Evolutionary conservation across 2,113 vertebrate genomes (phyloP).

Genomic region (Stomatorhinus ivindoensis): DNA sequence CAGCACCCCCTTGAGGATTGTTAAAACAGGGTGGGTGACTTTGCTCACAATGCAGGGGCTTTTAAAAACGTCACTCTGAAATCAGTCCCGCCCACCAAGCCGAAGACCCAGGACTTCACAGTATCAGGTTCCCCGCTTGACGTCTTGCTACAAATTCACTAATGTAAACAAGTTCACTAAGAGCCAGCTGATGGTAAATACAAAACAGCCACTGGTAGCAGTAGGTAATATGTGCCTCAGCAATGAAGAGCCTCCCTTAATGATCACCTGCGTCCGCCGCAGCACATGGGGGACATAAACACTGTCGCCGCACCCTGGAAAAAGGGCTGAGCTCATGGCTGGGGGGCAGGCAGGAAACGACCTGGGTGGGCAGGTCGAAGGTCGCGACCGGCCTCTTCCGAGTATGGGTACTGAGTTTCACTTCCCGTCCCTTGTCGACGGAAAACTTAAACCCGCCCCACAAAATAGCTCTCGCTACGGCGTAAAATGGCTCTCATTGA

Average conservation of each 20-base stretch:
- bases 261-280: background rate
- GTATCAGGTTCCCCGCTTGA: background rate
- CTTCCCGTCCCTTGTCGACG: background rate
- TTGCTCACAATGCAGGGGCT: background rate
- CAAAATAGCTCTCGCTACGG: background rate
- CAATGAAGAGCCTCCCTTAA: background rate
- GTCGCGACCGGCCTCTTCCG: background rate
- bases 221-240: background rate
- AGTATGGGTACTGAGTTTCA: background rate
- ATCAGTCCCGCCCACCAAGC: background rate
- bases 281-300: background rate
- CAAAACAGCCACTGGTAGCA: background rate
- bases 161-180: background rate
- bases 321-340: background rate
- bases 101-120: background rate
- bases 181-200: background rate
- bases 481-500: too few species aligned
- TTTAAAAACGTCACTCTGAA: background rate
- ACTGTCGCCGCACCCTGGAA: background rate
- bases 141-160: background rate
- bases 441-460: background rate
- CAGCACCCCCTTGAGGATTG: background rate
- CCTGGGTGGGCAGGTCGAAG: background rate
- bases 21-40: background rate
- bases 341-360: background rate